Percentiles rank a stretch among this genome's conserved stretches.
Evolutionary conservation across 1,140 invertebrate genomes (phyloP).

Genomic region (Plodia interpunctella): DNA sequence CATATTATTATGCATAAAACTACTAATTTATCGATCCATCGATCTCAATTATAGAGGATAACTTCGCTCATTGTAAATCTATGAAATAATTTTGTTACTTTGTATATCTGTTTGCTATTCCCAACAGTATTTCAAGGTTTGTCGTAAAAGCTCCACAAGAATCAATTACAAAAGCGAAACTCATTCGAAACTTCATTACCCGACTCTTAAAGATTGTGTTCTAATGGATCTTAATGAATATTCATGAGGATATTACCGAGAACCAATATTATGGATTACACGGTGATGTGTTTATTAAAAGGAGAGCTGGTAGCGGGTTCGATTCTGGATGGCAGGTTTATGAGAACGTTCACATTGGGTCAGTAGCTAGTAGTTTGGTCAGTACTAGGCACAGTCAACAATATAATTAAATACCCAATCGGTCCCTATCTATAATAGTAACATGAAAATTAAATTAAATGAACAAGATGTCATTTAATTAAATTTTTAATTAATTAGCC

Average conservation of each 20-base stretch:
- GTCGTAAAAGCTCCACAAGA: background rate
- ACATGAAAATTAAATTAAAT: no score
- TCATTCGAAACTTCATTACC: background rate
- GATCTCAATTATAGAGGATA: no score
- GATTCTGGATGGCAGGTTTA: background rate
- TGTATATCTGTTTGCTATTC: background rate
- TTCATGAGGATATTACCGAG: constrained; percentile 1
- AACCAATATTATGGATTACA: constrained; percentile 6
- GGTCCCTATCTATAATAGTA: no score
- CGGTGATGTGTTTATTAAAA: constrained; percentile 2
- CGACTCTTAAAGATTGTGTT: background rate
- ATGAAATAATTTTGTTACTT: background rate
- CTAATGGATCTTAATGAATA: background rate
- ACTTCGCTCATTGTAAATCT: no score
- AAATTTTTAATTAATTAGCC: no score
- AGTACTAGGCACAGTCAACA: no score
- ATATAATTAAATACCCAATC: no score
- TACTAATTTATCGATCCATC: no score
- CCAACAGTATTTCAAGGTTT: background rate
- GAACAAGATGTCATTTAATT: no score
- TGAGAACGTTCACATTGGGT: background rate
- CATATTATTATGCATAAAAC: no score
- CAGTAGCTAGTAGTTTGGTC: background rate
- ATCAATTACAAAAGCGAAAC: background rate
- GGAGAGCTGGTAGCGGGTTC: background rate